Percentiles rank a stretch among this genome's conserved stretches.
These are phyloP conservation scores for Xiphophorus hellerii DNA, from an alignment of 2,113 vertebrate species.

Conservation along the genomic window DNA sequence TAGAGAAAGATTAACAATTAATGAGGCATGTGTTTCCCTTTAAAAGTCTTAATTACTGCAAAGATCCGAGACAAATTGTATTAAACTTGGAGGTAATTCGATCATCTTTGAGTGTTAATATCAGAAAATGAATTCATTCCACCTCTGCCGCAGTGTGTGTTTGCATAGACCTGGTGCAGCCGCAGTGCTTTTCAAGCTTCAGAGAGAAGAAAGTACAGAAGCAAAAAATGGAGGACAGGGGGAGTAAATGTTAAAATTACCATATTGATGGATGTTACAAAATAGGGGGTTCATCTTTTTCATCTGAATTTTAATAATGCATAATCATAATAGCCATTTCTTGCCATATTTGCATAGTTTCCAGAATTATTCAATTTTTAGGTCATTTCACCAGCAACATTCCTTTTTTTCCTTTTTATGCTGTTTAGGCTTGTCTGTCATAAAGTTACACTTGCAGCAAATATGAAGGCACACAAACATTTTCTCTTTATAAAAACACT, in stretches of 20 bases:
- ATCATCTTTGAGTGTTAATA: constrained; percentile 85
- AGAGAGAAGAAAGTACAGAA: constrained; percentile 72
- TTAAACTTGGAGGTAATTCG: constrained; percentile 78
- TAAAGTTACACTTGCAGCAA: background rate
- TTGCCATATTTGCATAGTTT: constrained; percentile 71
- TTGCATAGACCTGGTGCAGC: constrained; percentile 25
- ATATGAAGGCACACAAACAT: too few species aligned
- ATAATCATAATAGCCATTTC: constrained; percentile 77
- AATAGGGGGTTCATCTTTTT: constrained; percentile 76
- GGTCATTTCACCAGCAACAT: constrained; percentile 64
- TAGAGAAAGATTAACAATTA: constrained; percentile 51
- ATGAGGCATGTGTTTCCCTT: constrained; percentile 56
- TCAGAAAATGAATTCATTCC: constrained; percentile 25
- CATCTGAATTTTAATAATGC: constrained; percentile 75
- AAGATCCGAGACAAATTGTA: constrained; percentile 77
- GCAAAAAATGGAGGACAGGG: constrained; percentile 80
- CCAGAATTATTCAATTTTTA: constrained; percentile 67
- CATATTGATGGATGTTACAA: constrained; percentile 86
- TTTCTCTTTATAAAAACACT: too few species aligned
- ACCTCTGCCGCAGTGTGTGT: constrained; percentile 30
- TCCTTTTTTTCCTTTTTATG: constrained; percentile 37
- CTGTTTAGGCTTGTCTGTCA: constrained; percentile 37
- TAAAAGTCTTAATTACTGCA: constrained; percentile 76
- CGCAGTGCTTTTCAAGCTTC: constrained; percentile 65
- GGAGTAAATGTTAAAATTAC: constrained; percentile 93